Percentiles rank a stretch among this genome's conserved stretches.
Evolutionary conservation across 92 coral and sea anemone species (phyloP).

Genomic region (Heteractis magnifica): DNA sequence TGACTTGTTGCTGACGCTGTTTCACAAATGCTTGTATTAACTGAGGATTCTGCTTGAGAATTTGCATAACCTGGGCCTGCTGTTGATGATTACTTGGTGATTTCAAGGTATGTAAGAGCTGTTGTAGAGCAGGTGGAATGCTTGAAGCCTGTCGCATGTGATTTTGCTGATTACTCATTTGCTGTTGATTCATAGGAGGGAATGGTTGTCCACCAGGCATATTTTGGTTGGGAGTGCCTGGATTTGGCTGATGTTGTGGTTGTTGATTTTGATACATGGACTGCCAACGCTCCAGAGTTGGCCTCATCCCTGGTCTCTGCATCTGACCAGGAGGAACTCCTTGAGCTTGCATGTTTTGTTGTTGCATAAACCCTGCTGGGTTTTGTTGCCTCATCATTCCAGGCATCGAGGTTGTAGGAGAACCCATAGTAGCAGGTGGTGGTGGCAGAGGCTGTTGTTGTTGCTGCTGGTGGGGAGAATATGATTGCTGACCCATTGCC

Average conservation of each 20-base stretch:
- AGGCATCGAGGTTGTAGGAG: constrained; percentile 54
- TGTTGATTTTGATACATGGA: constrained; percentile 40
- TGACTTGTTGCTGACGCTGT: constrained; percentile 67
- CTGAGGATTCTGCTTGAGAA: constrained; percentile 89
- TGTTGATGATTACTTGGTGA: constrained; percentile 73
- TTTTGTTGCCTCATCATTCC: constrained; percentile 69
- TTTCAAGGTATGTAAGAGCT: constrained; percentile 67
- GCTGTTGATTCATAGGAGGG: constrained; percentile 39
- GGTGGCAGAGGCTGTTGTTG: constrained; percentile 54
- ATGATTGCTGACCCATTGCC: constrained; percentile 47
- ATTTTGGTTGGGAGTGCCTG: constrained; percentile 32
- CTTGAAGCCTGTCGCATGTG: constrained; percentile 37
- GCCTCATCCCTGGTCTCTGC: constrained; percentile 47
- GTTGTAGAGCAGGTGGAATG: constrained; percentile 71
- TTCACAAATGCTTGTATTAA: constrained; percentile 76
- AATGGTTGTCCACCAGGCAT: constrained; percentile 49
- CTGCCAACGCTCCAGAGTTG: constrained; percentile 37
- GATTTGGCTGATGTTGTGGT: constrained; percentile 38
- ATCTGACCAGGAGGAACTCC: constrained; percentile 34
- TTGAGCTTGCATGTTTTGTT: constrained; percentile 51
- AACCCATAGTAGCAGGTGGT: constrained; percentile 39
- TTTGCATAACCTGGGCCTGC: constrained; percentile 84
- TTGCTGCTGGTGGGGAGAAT: constrained; percentile 36
- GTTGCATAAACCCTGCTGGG: constrained; percentile 61
- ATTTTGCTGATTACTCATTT: constrained; percentile 44